These are phyloP conservation scores for Chaenodraco wilsoni DNA, from an alignment of 2,797 vertebrate species.

Conservation along the genomic window DNA sequence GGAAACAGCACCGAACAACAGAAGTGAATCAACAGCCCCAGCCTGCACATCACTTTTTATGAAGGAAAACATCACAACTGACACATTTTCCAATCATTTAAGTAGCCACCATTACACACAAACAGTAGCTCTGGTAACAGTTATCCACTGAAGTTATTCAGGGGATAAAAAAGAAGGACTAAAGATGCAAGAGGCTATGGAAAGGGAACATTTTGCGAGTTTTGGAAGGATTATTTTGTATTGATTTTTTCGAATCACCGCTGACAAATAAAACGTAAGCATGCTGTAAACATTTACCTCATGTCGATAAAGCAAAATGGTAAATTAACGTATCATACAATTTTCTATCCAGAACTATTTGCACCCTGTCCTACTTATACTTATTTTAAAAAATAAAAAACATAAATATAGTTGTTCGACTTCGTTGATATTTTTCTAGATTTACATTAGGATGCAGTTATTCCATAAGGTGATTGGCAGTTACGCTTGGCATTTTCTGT, in stretches of 20 bases:
- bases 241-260: not conserved
- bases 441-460: not conserved
- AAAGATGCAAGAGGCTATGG: constrained; percentile 11
- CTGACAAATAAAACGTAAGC: not conserved
- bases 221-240: constrained; percentile 8
- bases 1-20: constrained; percentile 59
- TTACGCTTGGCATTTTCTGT: constrained; percentile 15
- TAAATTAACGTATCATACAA: not conserved
- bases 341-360: not conserved
- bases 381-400: not conserved
- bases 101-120: constrained; percentile 40
- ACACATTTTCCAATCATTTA: constrained; percentile 50
- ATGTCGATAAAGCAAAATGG: not conserved
- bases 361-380: not conserved
- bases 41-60: constrained; percentile 50
- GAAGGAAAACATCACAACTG: constrained; percentile 58
- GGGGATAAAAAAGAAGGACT: constrained; percentile 14
- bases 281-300: not conserved
- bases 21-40: constrained; percentile 46
- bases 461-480: constrained; percentile 14
- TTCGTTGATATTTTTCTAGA: no score
- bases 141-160: constrained; percentile 31
- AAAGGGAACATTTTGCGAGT: constrained; percentile 16
- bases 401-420: no score
- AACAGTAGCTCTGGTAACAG: constrained; percentile 49